phyloP scores from a whole-genome alignment of 2,797 vertebrate species.

The Enteromius radiatus region DNA sequence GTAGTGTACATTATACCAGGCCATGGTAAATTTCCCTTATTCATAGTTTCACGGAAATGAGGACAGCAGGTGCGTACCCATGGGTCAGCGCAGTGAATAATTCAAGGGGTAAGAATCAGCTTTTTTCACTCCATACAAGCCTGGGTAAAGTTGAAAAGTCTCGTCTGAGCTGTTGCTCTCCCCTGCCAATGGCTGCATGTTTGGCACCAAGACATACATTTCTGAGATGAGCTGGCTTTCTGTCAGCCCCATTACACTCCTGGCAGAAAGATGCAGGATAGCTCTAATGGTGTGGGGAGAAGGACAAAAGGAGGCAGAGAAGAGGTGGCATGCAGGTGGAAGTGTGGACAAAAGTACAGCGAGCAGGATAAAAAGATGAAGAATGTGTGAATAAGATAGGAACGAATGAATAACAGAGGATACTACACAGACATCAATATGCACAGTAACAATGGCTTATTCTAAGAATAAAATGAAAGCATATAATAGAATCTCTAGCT shows the following conservation, averaged over 20 bases:
- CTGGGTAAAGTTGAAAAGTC: constrained; percentile 55
- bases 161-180: constrained; percentile 39
- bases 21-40: constrained; percentile 14
- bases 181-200: constrained; percentile 54
- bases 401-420: constrained; percentile 32
- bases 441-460: constrained; percentile 31
- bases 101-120: constrained; percentile 49
- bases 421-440: constrained; percentile 15
- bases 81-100: constrained; percentile 45
- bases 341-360: constrained; percentile 39
- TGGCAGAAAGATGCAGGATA: constrained; percentile 50
- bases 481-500: constrained; percentile 14
- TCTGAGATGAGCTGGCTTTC: constrained; percentile 60
- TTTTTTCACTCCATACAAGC: constrained; percentile 52
- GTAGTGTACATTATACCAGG: not conserved
- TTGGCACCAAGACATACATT: constrained; percentile 52
- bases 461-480: constrained; percentile 23
- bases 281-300: constrained; percentile 49
- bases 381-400: constrained; percentile 20
- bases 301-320: constrained; percentile 24
- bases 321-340: constrained; percentile 36
- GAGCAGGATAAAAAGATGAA: constrained; percentile 34
- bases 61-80: constrained; percentile 40
- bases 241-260: constrained; percentile 55
- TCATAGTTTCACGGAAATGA: constrained; percentile 46